Percentiles rank a stretch among this genome's conserved stretches.
phyloP scores from a whole-genome alignment of 2,113 vertebrate species.

The Tamias sibiricus region DNA sequence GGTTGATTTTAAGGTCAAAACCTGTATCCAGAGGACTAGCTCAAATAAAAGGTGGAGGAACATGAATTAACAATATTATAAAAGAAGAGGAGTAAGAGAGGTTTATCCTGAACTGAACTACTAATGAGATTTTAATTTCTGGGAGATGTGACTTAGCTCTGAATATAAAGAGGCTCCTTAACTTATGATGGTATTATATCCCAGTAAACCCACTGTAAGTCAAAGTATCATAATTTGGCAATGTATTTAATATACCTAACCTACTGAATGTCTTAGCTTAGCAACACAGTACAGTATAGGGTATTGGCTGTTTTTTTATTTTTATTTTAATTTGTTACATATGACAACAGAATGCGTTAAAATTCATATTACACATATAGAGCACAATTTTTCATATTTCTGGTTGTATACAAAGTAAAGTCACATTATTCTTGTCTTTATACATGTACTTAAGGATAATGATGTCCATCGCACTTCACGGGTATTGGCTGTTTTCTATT shows the following conservation, averaged over 20 bases:
- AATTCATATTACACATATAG: too few relatives aligned
- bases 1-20: background rate
- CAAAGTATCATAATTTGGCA: background rate
- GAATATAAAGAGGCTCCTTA: background rate
- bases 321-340: too few relatives aligned
- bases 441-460: too few relatives aligned
- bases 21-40: background rate
- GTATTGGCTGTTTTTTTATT: too few relatives aligned
- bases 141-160: background rate
- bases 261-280: background rate
- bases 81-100: background rate
- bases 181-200: background rate
- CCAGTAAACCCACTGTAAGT: background rate
- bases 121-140: conserved; percentile 5
- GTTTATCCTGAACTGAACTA: background rate
- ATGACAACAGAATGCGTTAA: too few relatives aligned
- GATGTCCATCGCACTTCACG: too few relatives aligned
- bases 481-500: too few relatives aligned
- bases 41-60: background rate
- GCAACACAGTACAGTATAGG: too few relatives aligned
- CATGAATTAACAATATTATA: background rate
- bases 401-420: too few relatives aligned
- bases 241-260: background rate
- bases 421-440: too few relatives aligned
- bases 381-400: too few relatives aligned